Percentiles rank a stretch among this genome's conserved stretches.
phyloP scores from a whole-genome alignment of 2,888 invertebrate genomes.

The Pandemis corylana region DNA sequence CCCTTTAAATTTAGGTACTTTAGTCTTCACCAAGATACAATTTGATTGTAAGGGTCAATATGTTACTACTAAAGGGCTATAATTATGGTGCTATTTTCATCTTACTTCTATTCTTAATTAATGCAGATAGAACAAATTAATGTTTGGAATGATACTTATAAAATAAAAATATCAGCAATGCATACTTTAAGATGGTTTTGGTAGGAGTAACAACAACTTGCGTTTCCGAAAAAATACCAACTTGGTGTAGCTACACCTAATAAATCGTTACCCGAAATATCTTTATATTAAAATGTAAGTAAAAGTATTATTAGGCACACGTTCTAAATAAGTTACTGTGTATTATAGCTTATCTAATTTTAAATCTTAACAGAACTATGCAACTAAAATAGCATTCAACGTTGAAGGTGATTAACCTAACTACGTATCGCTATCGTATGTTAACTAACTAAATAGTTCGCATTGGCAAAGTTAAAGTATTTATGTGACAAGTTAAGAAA shows the following conservation, averaged over 20 bases:
- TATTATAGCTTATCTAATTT: not conserved
- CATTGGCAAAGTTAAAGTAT: conserved; percentile 7
- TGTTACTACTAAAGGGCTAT: too few relatives aligned
- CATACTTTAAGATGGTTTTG: too few relatives aligned
- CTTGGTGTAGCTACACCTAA: not conserved
- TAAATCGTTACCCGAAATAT: too few relatives aligned
- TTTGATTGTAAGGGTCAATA: too few relatives aligned
- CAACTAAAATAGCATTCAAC: conserved; percentile 16
- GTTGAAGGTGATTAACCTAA: conserved; percentile 38
- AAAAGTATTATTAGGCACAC: not conserved
- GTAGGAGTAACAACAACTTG: too few relatives aligned
- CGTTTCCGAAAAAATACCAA: not conserved
- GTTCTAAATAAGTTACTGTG: not conserved
- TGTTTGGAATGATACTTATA: too few relatives aligned
- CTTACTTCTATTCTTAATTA: too few relatives aligned
- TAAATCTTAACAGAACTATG: conserved; percentile 1
- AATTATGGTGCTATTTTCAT: too few relatives aligned
- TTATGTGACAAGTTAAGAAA: conserved; percentile 2
- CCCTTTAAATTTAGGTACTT: too few relatives aligned
- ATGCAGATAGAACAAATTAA: too few relatives aligned
- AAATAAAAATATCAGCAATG: too few relatives aligned
- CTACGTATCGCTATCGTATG: conserved; percentile 1
- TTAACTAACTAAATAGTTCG: conserved; percentile 13
- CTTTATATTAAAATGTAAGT: not conserved
- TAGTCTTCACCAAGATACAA: too few relatives aligned